Base-by-base conservation (phyloP, 2,113 vertebrate species). In the Lipotes vexillifer region DNA sequence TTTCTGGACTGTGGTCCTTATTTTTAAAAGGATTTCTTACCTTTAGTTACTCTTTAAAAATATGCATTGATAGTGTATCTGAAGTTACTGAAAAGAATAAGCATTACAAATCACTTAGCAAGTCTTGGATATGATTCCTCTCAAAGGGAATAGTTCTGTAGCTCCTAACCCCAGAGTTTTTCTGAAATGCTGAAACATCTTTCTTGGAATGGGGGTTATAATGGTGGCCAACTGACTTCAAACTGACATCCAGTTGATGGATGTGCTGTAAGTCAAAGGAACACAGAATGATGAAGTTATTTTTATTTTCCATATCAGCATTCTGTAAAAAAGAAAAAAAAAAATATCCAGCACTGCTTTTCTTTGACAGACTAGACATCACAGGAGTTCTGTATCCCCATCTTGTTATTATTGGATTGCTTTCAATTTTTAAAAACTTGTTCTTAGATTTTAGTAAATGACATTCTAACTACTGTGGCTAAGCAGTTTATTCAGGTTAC, bases 261-360 rank as follows among this genome's bases (percentile, higher is more conserved):
- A 82, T 97, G 78, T 97, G 38, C 29, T 75, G 2, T 80, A 93
- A 93, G 92, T 85, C 68, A 83, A 59, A 97, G 86, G 66, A 96
- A 66, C 38, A 95, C 52, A 41, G 83, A 77, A 85, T 91, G 49
- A 63, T 81, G 80, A 90, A 95, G 80, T 84, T 96, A 88, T 85
- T 96, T 97, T 93, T 92, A 78, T 88, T 95, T 97, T 95, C 65
- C 23, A 27, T 96, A 96, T 96, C 80, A 87, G 41, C 85, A 90
- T 97, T 93, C 88, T 91, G n/a, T 83, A 65, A 96, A 94, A 93
- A 77, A 38, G 10, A 29, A 59, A 57, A 83, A 77, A 63, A 63
- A 77, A 63, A 63, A 81, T 75, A 78, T 77, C 18, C 55, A 46
- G n/a, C 85, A 52, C 84, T 95, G 59, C 72, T 90, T 92, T 93